Percentiles rank a stretch among this genome's conserved stretches.
phyloP scores from a whole-genome alignment of 2,797 vertebrate genomes.

The Allobates femoralis region DNA sequence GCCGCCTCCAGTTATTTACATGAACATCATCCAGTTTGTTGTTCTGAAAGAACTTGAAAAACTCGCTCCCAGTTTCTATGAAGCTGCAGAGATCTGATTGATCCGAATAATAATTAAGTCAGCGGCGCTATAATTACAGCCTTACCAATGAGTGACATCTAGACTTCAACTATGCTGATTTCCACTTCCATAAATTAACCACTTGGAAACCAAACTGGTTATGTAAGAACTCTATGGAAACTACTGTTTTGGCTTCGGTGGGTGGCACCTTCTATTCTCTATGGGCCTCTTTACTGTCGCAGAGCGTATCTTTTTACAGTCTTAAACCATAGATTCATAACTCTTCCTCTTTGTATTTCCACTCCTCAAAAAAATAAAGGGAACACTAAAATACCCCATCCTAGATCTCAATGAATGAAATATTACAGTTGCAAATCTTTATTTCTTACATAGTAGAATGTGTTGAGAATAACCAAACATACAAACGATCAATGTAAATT shows the following conservation, averaged over 20 bases:
- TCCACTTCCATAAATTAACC: not conserved
- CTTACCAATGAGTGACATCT: not conserved
- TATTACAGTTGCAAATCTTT: too few relatives aligned
- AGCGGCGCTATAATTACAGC: not conserved
- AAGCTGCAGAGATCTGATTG: not conserved
- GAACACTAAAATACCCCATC: too few relatives aligned
- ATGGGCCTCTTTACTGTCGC: too few relatives aligned
- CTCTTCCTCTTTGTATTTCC: too few relatives aligned
- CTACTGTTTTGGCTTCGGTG: not conserved
- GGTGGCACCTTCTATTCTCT: too few relatives aligned
- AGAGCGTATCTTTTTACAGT: too few relatives aligned
- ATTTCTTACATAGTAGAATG: too few relatives aligned
- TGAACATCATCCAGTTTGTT: not conserved
- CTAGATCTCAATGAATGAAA: too few relatives aligned
- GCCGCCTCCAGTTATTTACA: not conserved
- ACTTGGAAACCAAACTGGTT: not conserved
- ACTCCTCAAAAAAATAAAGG: too few relatives aligned
- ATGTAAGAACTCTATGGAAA: not conserved
- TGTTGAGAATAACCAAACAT: too few relatives aligned
- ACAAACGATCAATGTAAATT: too few relatives aligned
- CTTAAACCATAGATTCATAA: too few relatives aligned
- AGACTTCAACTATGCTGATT: not conserved
- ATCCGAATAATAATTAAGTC: not conserved
- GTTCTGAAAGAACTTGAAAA: not conserved
- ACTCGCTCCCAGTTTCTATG: conserved; percentile 10